Evolutionary conservation across 37 sponge, comb jelly and placozoan genomes (phyloP), one percentile per base, ranked within the genome.

Genomic region (Crambe crambe): DNA sequence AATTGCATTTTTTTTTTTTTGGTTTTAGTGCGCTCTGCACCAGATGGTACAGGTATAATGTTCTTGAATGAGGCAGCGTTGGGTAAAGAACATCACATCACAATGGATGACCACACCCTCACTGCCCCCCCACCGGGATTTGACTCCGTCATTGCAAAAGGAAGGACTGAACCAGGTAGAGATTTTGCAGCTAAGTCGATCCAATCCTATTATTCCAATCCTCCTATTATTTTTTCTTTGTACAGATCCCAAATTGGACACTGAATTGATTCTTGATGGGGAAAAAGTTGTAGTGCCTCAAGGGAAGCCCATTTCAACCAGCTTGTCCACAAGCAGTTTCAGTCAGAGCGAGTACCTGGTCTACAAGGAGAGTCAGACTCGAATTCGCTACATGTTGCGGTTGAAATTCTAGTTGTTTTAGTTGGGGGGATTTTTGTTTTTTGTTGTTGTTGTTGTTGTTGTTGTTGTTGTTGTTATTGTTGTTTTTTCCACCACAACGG

Each of bases 141-240:
- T 73, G 93, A 96, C 80, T 77, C 59, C 35, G 84, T 96, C 32
- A 86, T 96, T 47, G 96, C 96, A 42, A 77, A 78, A 67, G 96
- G 96, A 38, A 68, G 73, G 6, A 96, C 90, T 67, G 96, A 96
- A 90, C 96, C 96, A 74, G 91, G 95, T 94, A 66, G n/a, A n/a
- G n/a, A n/a, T n/a, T n/a, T n/a, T n/a, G n/a, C n/a, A n/a, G n/a
- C n/a, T n/a, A n/a, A n/a, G n/a, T n/a, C n/a, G n/a, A n/a, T n/a
- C n/a, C n/a, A n/a, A n/a, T n/a, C n/a, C n/a, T n/a, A n/a, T n/a
- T n/a, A n/a, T n/a, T n/a, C 54, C 15, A 51, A 51, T 51, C 15
- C 15, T 15, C 9, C 54, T 62, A 36, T 5, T 68, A 22, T 68
- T 27, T 12, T 22, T 37, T 37, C 23, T 61, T 35, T 37, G 21